phyloP scores from a whole-genome alignment of 2,797 vertebrate species.

The Nyctibius grandis region DNA sequence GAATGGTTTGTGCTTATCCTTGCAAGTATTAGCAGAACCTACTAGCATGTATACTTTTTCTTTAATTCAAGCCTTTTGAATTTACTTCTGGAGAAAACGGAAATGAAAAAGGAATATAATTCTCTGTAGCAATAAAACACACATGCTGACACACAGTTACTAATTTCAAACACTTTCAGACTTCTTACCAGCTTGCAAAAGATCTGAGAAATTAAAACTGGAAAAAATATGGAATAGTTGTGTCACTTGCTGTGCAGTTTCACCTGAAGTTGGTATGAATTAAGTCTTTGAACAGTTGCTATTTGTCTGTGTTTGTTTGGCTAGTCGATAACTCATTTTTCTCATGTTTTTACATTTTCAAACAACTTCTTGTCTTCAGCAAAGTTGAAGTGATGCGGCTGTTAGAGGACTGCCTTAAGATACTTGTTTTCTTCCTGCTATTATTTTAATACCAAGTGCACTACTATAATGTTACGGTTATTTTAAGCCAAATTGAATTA shows the following conservation, averaged over 20 bases:
- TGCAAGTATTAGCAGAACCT: background rate
- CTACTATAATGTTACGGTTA: background rate
- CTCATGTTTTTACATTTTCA: background rate
- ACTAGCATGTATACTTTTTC: background rate
- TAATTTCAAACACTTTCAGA: background rate
- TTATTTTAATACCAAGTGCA: background rate
- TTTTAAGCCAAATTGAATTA: background rate
- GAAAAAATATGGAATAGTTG: background rate
- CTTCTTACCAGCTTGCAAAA: background rate
- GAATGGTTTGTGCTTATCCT: background rate
- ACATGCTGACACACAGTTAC: fast-evolving
- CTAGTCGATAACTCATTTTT: background rate
- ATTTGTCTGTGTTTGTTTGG: background rate
- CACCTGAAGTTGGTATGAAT: background rate
- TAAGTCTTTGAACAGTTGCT: background rate
- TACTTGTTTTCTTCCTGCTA: background rate
- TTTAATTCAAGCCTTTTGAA: background rate
- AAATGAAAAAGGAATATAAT: background rate
- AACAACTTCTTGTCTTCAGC: background rate
- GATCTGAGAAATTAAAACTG: background rate
- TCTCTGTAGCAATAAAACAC: background rate
- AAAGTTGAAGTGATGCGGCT: background rate
- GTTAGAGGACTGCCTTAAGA: background rate
- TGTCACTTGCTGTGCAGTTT: background rate
- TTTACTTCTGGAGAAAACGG: background rate